These are phyloP conservation scores for Cacatua alba DNA, from an alignment of 2,113 vertebrate genomes.

Conservation along the genomic window DNA sequence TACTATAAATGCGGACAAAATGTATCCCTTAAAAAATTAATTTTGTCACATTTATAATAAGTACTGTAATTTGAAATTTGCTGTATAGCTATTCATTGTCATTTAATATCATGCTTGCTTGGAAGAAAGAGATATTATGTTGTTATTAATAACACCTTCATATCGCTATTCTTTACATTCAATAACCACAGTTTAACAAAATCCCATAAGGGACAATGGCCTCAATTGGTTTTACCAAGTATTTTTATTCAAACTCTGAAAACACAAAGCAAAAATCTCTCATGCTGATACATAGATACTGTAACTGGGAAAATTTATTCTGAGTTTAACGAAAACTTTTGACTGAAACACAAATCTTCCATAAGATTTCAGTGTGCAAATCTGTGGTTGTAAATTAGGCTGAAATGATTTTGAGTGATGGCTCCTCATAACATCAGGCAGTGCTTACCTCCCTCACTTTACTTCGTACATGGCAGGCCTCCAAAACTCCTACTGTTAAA, in stretches of 20 bases:
- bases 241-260: neutral
- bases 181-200: slow-evolving; percentile 3
- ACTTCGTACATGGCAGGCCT: slow-evolving; percentile 47
- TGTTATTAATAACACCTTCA: neutral
- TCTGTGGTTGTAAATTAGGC: slow-evolving; percentile 4
- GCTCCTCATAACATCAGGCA: slow-evolving; percentile 11
- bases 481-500: slow-evolving; percentile 56
- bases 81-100: slow-evolving; percentile 28
- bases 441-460: slow-evolving; percentile 36
- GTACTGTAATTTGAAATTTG: slow-evolving; percentile 38
- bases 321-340: slow-evolving; percentile 12
- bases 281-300: neutral
- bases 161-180: slow-evolving; percentile 14
- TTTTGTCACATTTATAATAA: slow-evolving; percentile 36
- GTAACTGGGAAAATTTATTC: neutral
- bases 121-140: neutral
- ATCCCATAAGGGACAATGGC: neutral
- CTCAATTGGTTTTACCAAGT: neutral
- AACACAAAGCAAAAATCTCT: neutral
- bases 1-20: slow-evolving; percentile 32
- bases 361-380: neutral
- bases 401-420: slow-evolving; percentile 39
- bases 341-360: neutral
- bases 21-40: slow-evolving; percentile 36
- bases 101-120: slow-evolving; percentile 18